Percentiles rank a stretch among this genome's conserved stretches.
These are phyloP conservation scores for Drosophila putrida DNA, from an alignment of 2,888 invertebrate species.

Conservation along the genomic window DNA sequence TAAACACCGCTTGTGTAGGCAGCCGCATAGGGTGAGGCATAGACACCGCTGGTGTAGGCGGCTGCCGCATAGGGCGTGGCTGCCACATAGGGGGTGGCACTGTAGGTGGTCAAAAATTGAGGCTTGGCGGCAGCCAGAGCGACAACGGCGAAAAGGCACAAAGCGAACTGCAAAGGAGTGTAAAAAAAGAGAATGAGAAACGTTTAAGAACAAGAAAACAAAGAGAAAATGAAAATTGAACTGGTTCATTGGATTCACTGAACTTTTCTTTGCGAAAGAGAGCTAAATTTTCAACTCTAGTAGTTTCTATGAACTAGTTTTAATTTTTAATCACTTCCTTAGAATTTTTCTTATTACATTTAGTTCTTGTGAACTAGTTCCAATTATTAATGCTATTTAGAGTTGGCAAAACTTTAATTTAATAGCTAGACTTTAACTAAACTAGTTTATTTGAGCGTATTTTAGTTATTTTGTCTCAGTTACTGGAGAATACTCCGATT, in stretches of 20 bases:
- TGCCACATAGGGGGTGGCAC: slow-evolving; percentile 71
- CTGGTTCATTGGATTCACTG: neutral
- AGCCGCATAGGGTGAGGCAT: slow-evolving; percentile 78
- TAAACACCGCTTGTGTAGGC: slow-evolving; percentile 71
- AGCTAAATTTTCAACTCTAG: neutral
- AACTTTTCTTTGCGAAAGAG: no score
- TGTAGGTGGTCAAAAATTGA: slow-evolving; percentile 72
- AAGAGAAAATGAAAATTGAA: neutral
- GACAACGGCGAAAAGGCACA: slow-evolving; percentile 77
- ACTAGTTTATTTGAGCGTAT: neutral
- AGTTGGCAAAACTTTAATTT: neutral
- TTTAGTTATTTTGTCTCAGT: neutral
- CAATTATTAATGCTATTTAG: neutral
- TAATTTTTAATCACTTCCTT: neutral
- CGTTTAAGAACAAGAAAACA: neutral
- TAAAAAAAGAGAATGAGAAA: neutral
- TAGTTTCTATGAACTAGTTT: neutral
- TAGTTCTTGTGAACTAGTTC: neutral
- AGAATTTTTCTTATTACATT: neutral
- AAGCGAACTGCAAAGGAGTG: slow-evolving; percentile 60
- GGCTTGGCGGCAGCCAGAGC: slow-evolving; percentile 77
- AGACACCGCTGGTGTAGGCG: slow-evolving; percentile 70
- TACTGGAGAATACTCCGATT: no score
- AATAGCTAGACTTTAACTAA: neutral
- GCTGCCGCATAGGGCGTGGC: slow-evolving; percentile 74